Evolutionary conservation across 2,113 vertebrate species (phyloP), one percentile per base, ranked within the genome.

Genomic region (Hymenochirus boettgeri): DNA sequence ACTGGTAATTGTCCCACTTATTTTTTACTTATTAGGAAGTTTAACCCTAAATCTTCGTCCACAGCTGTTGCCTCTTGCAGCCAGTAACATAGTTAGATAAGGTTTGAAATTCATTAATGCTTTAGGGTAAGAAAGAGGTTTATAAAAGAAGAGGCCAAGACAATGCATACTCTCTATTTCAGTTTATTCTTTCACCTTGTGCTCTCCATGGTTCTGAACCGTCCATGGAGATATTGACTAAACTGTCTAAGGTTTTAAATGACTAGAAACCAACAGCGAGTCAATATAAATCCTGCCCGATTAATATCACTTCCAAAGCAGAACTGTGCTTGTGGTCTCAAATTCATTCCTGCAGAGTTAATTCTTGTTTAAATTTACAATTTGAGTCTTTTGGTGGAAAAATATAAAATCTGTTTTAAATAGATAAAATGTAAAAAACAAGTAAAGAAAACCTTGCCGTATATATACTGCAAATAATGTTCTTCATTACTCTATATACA

Each of bases 221-320:
- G 13, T 19, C 33, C 35, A 63, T 29, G 50, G 19, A 29, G 17
- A 42, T 55, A 63, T 55, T 63, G 51, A 63, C 51, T 27, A 37
- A 62, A 9, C 22, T 52, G 47, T 62, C 48, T 37, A 62, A 52
- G 46, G 22, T 62, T 52, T 62, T 62, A 37, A 62, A 62, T 63
- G 61, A 54, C 61, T 54, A 12, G 35, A 63, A 63, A 24, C 23
- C 24, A 63, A 7, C n/a, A 42, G 35, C 22, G n/a, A 63, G 51
- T 53, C 61, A 54, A 22, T 63, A 22, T 27, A 55, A 27, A n/a
- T 24, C 19, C n/a, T 19, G 50, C n/a, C 15, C 42, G 61, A 39
- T 51, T 62, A 12, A 62, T 52, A 52, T 37, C 33, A 25, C 11
- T 15, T 62, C 47, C 31, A n/a, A 39, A 53, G 12, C 25, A 26